phyloP scores from a whole-genome alignment of 2,888 invertebrate species.

The Scaptomyza caliginosa region DNA sequence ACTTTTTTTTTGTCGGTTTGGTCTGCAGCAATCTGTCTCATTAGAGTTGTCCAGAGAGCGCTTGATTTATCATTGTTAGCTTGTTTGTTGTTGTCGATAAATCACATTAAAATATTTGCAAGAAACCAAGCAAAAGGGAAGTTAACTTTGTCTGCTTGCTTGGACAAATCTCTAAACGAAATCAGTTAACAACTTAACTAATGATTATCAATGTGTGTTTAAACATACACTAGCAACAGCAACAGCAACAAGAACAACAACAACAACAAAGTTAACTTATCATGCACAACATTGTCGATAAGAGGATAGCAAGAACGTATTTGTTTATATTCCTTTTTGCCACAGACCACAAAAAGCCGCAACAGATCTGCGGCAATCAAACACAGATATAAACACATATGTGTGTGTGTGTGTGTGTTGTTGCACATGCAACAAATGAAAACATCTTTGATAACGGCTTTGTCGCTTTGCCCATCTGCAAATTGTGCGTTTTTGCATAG shows the following conservation, averaged over 20 bases:
- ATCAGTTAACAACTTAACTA: constrained; percentile 80
- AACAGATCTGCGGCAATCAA: constrained; percentile 43
- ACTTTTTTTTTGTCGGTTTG: constrained; percentile 11
- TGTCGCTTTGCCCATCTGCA: constrained; percentile 67
- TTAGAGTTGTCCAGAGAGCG: constrained; percentile 66
- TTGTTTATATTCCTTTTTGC: constrained; percentile 1
- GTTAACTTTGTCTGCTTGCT: constrained; percentile 27
- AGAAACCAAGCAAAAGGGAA: constrained; percentile 9
- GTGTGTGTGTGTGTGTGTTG: neutral
- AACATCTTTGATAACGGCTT: constrained; percentile 70
- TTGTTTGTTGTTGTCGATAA: constrained; percentile 58
- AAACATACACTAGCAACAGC: constrained; percentile 34
- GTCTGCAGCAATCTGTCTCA: constrained; percentile 73
- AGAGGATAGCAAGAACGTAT: constrained; percentile 28
- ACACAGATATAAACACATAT: constrained; percentile 14
- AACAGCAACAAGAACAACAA: too few relatives aligned
- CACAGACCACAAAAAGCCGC: constrained; percentile 35
- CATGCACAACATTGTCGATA: constrained; percentile 34
- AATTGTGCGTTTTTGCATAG: constrained; percentile 39
- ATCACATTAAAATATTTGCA: constrained; percentile 77
- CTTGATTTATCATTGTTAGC: constrained; percentile 69
- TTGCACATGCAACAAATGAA: constrained; percentile 25
- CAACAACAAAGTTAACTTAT: constrained; percentile 1
- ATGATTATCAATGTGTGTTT: constrained; percentile 75
- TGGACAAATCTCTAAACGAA: constrained; percentile 75